Evolutionary conservation across 30 jellyfish, hydroid and myxozoan genomes (phyloP), one percentile per base, ranked within the genome.

Genomic region (Rhopilema esculentum): DNA sequence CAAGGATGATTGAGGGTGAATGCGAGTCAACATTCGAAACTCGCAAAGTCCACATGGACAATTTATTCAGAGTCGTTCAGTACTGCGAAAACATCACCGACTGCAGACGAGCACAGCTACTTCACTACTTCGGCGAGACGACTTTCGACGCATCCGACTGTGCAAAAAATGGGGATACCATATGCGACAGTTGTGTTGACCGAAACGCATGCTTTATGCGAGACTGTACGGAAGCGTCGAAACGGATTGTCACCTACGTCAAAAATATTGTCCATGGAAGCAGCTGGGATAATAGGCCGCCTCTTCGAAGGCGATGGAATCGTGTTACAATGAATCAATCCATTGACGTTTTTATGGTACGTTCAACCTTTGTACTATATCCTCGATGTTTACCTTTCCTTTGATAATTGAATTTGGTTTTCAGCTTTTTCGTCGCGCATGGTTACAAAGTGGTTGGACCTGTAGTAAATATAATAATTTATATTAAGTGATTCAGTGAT

Each of bases 31-130:
- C 89, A 6, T 69, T 40, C 16, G 97, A 88, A 66, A 83, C 98
- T 8, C 53, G 93, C 33, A 88, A 92, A 75, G 97, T 91, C 16
- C 99, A 96, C 80, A 96, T 89, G 87, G 97, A 91, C 83, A 96
- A 96, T 64, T 79, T 96, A 32, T 96, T 49, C 62, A 84, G 98
- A 6, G 99, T 96, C 69, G 99, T 96, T 66, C 97, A 89, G 65
- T 96, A 92, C 69, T 96, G 99, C 76, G 98, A 96, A 75, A 96
- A 96, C 40, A 88, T 70, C 62, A 91, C 97, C 29, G 99, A 96
- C 73, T 96, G 99, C 85, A 88, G 99, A 23, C 95, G 99, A 27
- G 93, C 98, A 16, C 99, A 96, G 79, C 80, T 92, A 79, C 93
- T 96, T 27, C 97, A 89, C 65, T 96, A 96, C 71, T 96, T 96